Evolutionary conservation across 2,113 vertebrate genomes (phyloP).

Genomic region (Ginglymostoma cirratum): DNA sequence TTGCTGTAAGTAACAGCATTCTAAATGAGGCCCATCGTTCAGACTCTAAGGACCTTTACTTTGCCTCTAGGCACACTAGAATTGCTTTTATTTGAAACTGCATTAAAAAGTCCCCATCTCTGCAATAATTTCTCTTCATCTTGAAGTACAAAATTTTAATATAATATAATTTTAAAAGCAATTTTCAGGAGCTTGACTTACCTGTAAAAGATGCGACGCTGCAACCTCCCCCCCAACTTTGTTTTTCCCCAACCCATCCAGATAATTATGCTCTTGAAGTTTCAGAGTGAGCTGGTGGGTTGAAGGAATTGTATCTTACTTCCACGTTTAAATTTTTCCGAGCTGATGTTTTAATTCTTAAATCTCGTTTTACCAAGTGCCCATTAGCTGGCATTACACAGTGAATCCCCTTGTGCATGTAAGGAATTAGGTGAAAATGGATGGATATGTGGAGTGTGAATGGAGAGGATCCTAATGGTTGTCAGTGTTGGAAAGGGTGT

Average conservation of each 20-base stretch:
- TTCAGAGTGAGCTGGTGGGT: not conserved
- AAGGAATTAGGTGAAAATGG: too few relatives aligned
- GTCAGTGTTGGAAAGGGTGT: not conserved
- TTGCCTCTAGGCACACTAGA: not conserved
- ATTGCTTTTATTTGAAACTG: constrained; percentile 1
- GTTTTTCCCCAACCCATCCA: not conserved
- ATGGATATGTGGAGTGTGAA: not conserved
- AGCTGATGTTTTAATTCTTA: not conserved
- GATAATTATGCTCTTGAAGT: not conserved
- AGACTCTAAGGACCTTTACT: not conserved
- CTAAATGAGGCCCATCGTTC: not conserved
- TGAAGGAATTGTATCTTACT: not conserved
- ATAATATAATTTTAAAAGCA: not conserved
- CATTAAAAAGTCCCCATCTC: not conserved
- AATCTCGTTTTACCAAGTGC: not conserved
- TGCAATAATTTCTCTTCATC: not conserved
- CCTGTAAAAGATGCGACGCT: not conserved
- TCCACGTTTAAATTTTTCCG: not conserved
- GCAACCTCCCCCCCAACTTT: not conserved
- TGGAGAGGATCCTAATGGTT: not conserved
- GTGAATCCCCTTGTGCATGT: not conserved
- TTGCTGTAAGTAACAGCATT: too few relatives aligned
- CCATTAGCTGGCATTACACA: not conserved
- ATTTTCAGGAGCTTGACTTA: not conserved
- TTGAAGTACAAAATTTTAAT: not conserved